Base-by-base conservation (phyloP, 2,113 vertebrate genomes). In the Cololabis saira region DNA sequence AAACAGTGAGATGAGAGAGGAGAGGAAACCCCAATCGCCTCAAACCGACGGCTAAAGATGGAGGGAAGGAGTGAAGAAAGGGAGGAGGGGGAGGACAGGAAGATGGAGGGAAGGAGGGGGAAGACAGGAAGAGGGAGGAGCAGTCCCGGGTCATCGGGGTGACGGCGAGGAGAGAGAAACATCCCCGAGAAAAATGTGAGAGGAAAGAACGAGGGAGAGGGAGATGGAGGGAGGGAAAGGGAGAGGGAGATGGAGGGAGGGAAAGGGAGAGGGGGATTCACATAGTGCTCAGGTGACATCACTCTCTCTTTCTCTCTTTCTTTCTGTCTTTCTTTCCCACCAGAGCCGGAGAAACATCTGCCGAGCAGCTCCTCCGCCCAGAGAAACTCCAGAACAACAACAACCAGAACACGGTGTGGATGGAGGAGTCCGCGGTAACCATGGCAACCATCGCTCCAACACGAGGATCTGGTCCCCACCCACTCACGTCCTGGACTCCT, bases 201-300 rank as follows among this genome's bases (percentile, higher is more conserved):
- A 71, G 67, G 68, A 67, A 80, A 79, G 81, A 62, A 67, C 44
- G 47, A 76, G 60, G 16, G 72, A 62, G 69, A 67, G 44, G 53
- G 45, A 71, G 58, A 64, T 3, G 30, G 30, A 30, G 3, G 30
- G 30, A 30, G 3, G 30, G 30, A 8, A 8, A 8, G 30, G 30
- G 30, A 8, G 33, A 11, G 33, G 33, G 33, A 11, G 33, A 11
- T 50, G 59, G 15, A 45, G 33, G 17, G 33, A 11, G 3, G 33
- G 33, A 9, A 8, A 1, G 53, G 59, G 12, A 41, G 33, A n/a
- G 50, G 68, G 76, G 67, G 41, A 79, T 69, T 78, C 76, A 89
- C 92, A 93, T 93, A 91, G 84, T 89, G 66, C 78, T 75, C 76
- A 72, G 43, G 85, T 93, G 91, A 93, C 87, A 91, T 93, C 92